A percentile compares a stretch with the other conserved stretches of the same genome.
These are phyloP conservation scores for Mycteria americana DNA, from an alignment of 2,797 vertebrate species.

Conservation along the genomic window DNA sequence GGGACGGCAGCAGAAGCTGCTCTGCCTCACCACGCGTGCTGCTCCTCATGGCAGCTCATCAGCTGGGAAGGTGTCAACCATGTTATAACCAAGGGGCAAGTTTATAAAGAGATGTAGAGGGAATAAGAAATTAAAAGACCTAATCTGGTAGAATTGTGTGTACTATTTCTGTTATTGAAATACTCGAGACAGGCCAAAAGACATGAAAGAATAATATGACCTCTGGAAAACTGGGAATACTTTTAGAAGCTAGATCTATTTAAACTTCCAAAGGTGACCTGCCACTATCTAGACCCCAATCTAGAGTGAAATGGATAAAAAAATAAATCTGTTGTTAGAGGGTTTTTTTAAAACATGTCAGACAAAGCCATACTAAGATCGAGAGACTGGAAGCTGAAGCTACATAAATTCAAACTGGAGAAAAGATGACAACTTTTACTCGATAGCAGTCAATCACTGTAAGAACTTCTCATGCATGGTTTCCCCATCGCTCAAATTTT, in stretches of 20 bases:
- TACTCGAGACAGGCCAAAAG: not conserved
- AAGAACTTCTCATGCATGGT: not conserved
- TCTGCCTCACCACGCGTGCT: not conserved
- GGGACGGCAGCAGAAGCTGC: not conserved
- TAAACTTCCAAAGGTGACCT: not conserved
- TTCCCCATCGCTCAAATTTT: not conserved
- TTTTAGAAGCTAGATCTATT: not conserved
- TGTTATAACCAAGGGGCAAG: not conserved
- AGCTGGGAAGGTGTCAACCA: not conserved
- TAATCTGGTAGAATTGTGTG: not conserved
- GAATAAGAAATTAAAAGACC: constrained; percentile 2
- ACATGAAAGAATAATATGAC: not conserved
- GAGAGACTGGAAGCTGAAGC: not conserved
- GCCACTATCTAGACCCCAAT: not conserved
- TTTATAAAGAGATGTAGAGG: not conserved
- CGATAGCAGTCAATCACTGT: not conserved
- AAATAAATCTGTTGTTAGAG: not conserved
- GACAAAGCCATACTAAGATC: not conserved
- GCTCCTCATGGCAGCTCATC: not conserved
- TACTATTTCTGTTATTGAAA: not conserved
- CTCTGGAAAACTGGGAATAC: not conserved
- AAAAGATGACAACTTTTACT: not conserved
- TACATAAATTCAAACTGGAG: not conserved
- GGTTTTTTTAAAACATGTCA: not conserved
- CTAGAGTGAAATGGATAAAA: not conserved